Conservation (phyloP, 1,140 invertebrate genomes). For the Eulimnadia texana region DNA sequence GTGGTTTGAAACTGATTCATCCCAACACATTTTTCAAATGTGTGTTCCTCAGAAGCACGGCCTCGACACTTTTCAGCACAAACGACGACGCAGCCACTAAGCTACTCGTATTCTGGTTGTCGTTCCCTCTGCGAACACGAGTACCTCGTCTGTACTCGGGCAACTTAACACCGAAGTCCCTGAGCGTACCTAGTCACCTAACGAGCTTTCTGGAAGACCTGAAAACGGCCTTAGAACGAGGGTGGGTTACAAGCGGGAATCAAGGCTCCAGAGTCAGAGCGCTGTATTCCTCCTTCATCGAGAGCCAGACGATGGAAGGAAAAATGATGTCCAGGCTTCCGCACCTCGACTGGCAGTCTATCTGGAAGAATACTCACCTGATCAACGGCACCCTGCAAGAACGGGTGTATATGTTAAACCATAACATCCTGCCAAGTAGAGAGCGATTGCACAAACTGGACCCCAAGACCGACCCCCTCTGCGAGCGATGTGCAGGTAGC, state of each 20-base stretch:
- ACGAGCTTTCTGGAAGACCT: neutral
- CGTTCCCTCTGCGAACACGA: neutral
- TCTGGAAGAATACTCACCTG: conserved; percentile 15
- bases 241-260: neutral
- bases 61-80: neutral
- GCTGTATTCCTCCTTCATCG: neutral
- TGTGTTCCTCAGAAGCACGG: neutral
- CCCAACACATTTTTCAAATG: neutral
- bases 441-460: too few species aligned
- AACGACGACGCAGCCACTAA: neutral
- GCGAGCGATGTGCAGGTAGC: too few species aligned
- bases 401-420: too few species aligned
- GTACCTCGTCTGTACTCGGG: neutral
- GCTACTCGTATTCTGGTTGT: neutral
- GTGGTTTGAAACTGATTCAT: neutral
- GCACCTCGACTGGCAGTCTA: neutral
- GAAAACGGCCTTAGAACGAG: neutral
- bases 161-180: neutral
- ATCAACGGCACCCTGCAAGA: too few species aligned
- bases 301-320: neutral
- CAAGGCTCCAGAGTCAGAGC: neutral
- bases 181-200: neutral
- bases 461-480: too few species aligned
- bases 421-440: too few species aligned
- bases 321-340: neutral